Percentiles rank a stretch among this genome's conserved stretches.
These are phyloP conservation scores for Anolis sagrei DNA, from an alignment of 2,113 vertebrate species.

Conservation along the genomic window DNA sequence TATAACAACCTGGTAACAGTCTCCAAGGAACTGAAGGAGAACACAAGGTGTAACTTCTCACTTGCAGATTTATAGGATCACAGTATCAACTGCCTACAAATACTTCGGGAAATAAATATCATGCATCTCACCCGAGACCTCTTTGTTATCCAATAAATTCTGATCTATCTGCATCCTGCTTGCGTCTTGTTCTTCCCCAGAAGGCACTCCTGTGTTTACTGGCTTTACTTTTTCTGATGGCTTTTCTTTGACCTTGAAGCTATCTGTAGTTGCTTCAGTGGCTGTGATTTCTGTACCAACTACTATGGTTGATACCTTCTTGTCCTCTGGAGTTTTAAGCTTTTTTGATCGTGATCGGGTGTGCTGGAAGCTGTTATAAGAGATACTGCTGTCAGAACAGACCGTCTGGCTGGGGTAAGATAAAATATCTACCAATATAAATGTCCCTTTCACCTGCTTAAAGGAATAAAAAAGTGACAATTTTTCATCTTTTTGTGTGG, in stretches of 20 bases:
- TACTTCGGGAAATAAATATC: conserved; percentile 74
- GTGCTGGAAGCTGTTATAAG: conserved; percentile 78
- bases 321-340: conserved; percentile 81
- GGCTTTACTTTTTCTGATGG: conserved; percentile 66
- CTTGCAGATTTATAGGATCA: conserved; percentile 68
- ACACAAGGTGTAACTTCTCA: conserved; percentile 54
- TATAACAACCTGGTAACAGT: background rate
- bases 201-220: conserved; percentile 60
- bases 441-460: conserved; percentile 62
- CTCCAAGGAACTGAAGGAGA: background rate
- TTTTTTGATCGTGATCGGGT: conserved; percentile 88
- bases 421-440: conserved; percentile 67
- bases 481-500: conserved; percentile 66
- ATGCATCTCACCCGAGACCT: conserved; percentile 81
- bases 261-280: conserved; percentile 59
- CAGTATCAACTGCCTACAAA: conserved; percentile 66
- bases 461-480: conserved; percentile 58
- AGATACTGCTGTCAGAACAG: conserved; percentile 72
- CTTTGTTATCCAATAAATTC: conserved; percentile 77
- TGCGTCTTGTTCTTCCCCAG: conserved; percentile 61
- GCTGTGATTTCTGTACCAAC: conserved; percentile 62
- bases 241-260: conserved; percentile 72
- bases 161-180: conserved; percentile 78
- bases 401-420: conserved; percentile 69
- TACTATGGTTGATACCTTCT: conserved; percentile 74